These are phyloP conservation scores for Drosophila meridiana DNA, from an alignment of 2,888 invertebrate genomes.

Conservation along the genomic window DNA sequence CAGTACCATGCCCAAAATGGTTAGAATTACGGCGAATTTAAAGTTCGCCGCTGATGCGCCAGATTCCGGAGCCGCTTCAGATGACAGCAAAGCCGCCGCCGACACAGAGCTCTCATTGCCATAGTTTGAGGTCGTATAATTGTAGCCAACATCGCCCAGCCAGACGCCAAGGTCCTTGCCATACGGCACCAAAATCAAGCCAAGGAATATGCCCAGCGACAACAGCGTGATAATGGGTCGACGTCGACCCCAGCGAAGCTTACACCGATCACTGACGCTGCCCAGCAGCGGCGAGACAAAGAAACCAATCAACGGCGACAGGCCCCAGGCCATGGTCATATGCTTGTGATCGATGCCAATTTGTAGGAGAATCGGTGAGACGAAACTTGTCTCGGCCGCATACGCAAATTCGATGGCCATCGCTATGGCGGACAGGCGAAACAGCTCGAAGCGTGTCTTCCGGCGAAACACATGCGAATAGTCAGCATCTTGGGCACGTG, in stretches of 20 bases:
- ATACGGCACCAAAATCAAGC: constrained; percentile 87
- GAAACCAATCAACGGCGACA: constrained; percentile 85
- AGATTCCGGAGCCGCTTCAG: background rate
- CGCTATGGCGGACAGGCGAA: constrained; percentile 83
- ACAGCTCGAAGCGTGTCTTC: constrained; percentile 83
- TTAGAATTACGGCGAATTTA: constrained; percentile 86
- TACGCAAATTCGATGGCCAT: constrained; percentile 89
- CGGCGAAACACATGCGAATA: constrained; percentile 85
- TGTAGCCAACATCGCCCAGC: constrained; percentile 84
- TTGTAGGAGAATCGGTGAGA: constrained; percentile 88
- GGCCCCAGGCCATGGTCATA: constrained; percentile 86
- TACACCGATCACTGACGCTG: constrained; percentile 87
- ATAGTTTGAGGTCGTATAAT: constrained; percentile 25
- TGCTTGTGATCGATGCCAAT: constrained; percentile 87
- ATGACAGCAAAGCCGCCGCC: constrained; percentile 62
- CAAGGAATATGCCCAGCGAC: constrained; percentile 87
- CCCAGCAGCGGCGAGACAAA: constrained; percentile 86
- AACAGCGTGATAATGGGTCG: constrained; percentile 87
- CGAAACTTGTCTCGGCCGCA: constrained; percentile 89
- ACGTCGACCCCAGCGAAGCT: constrained; percentile 86
- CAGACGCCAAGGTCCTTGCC: constrained; percentile 86
- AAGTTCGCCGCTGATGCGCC: constrained; percentile 63
- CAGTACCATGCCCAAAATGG: constrained; percentile 87
- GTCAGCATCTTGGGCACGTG: constrained; percentile 82
- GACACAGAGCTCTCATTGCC: constrained; percentile 59